phyloP scores from a whole-genome alignment of 2,797 vertebrate genomes.

The Sebastes variabilis region DNA sequence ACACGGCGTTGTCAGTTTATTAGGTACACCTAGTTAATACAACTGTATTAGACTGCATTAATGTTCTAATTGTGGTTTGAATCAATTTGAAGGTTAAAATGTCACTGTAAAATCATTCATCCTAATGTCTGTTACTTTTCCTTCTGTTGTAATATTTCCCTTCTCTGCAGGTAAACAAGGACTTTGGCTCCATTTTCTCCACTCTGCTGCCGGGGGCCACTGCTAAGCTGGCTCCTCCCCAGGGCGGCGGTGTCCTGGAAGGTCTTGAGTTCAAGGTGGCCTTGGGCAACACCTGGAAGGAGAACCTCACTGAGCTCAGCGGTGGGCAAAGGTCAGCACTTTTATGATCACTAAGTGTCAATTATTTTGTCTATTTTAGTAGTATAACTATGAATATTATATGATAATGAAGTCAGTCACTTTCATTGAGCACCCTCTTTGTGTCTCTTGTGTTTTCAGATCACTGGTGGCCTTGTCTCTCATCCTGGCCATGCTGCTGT shows the following conservation, averaged over 20 bases:
- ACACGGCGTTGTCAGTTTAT: neutral
- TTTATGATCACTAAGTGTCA: too few relatives aligned
- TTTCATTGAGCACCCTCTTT: neutral
- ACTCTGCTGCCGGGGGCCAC: constrained; percentile 92
- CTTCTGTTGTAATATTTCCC: neutral
- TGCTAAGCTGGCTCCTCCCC: constrained; percentile 87
- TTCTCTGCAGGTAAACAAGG: constrained; percentile 89
- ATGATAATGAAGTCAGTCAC: neutral
- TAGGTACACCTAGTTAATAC: neutral
- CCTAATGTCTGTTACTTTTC: neutral
- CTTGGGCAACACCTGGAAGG: constrained; percentile 95
- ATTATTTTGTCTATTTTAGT: neutral
- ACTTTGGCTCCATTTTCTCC: constrained; percentile 97
- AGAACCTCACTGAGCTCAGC: constrained; percentile 96
- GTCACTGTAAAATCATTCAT: neutral
- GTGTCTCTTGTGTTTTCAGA: constrained; percentile 71
- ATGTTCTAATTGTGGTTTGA: neutral
- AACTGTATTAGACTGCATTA: neutral
- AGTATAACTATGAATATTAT: neutral
- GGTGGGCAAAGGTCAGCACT: constrained; percentile 93
- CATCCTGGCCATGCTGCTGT: constrained; percentile 95
- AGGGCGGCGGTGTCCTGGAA: constrained; percentile 81
- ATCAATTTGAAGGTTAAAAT: neutral
- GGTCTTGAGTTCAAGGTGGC: constrained; percentile 95
- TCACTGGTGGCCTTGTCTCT: constrained; percentile 96